Base-by-base conservation (phyloP, 2,113 vertebrate genomes). In the Candoia aspera region DNA sequence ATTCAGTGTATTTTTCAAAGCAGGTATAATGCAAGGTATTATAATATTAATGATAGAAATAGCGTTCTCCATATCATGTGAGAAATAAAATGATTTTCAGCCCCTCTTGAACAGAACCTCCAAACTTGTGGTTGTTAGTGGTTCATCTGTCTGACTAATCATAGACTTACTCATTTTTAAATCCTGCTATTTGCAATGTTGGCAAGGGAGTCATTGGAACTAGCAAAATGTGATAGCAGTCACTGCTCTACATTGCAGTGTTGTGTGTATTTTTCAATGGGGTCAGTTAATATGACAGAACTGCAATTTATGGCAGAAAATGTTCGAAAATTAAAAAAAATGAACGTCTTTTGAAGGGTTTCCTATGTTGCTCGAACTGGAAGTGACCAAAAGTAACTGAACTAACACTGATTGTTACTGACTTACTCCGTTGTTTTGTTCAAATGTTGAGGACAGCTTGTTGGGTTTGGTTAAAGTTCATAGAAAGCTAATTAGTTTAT, bases 331-430 rank as follows among this genome's bases (percentile, higher is more conserved):
- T n/a, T 84, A 4, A 19, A 23, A 23, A 59, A 89, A 49, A 60
- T 10, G 11, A 55, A 79, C 19, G n/a, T 33, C 49, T 64, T 85
- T 62, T 85, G 19, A 91, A 92, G 55, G 54, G 5, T 57, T 60
- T 83, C 24, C 17, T 46, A 19, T 24, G 24, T 60, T 37, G 29
- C 42, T 62, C 42, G 62, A 4, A 37, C n/a, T 17, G 24, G 57
- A 84, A 92, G n/a, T 58, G 83, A 84, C 57, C 73, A 92, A 89
- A 84, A 62, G 26, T 37, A 84, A 46, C 79, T 33, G 15, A 87
- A 57, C 2, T 4, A 54, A 13, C 11, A n/a, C 2, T 49, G 24
- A 17, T 46, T 33, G n/a, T 37, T 79, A 49, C 26, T 60, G 54
- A 13, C 2, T 24, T 24, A 12, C 13, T 19, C n/a, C 8, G 59